Evolutionary conservation across 2,888 invertebrate species (phyloP).

Genomic region (Cynaeus angustus): DNA sequence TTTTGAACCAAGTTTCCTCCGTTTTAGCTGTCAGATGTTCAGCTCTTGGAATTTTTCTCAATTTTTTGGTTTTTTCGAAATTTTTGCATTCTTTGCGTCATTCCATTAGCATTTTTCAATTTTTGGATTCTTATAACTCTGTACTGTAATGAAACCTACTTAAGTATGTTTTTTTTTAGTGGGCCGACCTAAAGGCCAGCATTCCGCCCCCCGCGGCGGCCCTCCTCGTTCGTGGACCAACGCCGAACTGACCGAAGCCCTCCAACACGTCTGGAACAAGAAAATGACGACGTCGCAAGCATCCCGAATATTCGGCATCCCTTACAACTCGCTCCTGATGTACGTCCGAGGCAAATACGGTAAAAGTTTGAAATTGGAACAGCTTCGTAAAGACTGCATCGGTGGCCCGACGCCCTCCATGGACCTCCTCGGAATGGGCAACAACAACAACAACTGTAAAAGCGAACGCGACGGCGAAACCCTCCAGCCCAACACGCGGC

Average conservation of each 20-base stretch:
- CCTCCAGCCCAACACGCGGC: constrained; percentile 72
- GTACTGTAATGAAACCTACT: no score
- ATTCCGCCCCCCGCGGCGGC: constrained; percentile 92
- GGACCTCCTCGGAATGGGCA: constrained; percentile 73
- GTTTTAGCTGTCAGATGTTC: no score
- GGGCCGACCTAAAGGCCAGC: constrained; percentile 91
- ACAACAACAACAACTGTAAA: constrained; percentile 74
- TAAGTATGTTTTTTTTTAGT: no score
- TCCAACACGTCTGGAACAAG: constrained; percentile 96
- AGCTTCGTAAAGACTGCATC: constrained; percentile 90
- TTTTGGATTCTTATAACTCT: no score
- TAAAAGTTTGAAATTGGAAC: constrained; percentile 92
- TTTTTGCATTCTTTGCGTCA: no score
- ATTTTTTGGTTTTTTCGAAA: no score
- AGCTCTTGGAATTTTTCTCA: no score
- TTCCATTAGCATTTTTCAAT: no score
- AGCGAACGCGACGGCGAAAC: constrained; percentile 60
- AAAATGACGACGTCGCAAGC: constrained; percentile 96
- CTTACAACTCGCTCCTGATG: constrained; percentile 94
- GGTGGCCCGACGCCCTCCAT: constrained; percentile 80
- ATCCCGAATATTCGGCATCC: constrained; percentile 91
- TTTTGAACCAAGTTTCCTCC: no score
- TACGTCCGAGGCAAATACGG: constrained; percentile 95
- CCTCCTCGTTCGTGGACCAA: constrained; percentile 95
- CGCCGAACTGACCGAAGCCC: constrained; percentile 90